Evolutionary conservation across 2,888 invertebrate species (phyloP), one percentile per base, ranked within the genome.

Genomic region (Pseudococcus jackbeardsleyi): DNA sequence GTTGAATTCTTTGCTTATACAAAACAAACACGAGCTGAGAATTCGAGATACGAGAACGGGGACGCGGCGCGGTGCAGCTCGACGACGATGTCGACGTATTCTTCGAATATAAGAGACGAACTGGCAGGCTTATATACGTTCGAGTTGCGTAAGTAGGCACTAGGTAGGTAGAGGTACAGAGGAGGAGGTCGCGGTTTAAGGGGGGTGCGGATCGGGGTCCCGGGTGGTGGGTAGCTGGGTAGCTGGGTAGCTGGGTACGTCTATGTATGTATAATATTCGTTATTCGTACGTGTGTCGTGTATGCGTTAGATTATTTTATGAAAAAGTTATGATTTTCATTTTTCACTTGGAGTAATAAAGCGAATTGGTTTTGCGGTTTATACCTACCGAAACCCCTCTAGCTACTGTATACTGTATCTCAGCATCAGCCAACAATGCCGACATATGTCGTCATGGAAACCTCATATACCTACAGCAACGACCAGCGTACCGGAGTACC

Each of bases 311-410:
- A 72, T 72, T 72, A 72, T 72, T 72, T 72, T 72, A 72, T 72
- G 72, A 72, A 72, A 72, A 72, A 72, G 72, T 72, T 72, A 72
- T 72, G 72, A 72, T 72, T 72, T 72, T 72, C 72, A 72, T 72
- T 72, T 72, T 72, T 72, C 72, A 33, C 72, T 72, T 15, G 33
- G 72, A 33, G 72, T 72, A 72, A 72, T 72, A 72, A 72, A 72
- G 72, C 72, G 72, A 72, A 72, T 72, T 72, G 72, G 72, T 72
- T 72, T 72, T 33, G 17, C 72, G 72, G 72, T 72, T 72, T 72
- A 72, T 72, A 33, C 72, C 72, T 72, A 33, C 72, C 72, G 33
- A 72, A 26, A 33, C 33, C 72, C 33, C 9, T 3, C 15, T 33
- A 33, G 33, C 64, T 19, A 59, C n/a, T 19, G n/a, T 39, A 39